These are phyloP conservation scores for Sciurus niger DNA, from an alignment of 2,113 vertebrate species.

Conservation along the genomic window DNA sequence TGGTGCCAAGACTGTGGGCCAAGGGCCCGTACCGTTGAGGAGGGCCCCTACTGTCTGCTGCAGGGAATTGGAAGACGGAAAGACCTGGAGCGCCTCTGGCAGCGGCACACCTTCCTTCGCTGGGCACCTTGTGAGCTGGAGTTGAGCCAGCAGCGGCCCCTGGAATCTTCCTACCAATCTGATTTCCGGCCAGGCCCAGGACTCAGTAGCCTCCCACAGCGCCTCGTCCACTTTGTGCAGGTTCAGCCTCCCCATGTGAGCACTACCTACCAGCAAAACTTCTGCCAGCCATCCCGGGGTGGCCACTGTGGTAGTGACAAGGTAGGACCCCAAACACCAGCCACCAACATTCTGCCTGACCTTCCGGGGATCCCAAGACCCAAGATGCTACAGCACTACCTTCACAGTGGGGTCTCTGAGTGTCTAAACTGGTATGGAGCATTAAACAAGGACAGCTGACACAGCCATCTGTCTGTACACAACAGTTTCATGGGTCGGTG, in stretches of 20 bases:
- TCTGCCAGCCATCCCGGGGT: conserved; percentile 56
- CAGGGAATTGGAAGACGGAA: conserved; percentile 85
- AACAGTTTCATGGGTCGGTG: neutral
- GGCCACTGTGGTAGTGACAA: neutral
- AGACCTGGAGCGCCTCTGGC: conserved; percentile 78
- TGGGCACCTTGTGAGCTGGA: conserved; percentile 84
- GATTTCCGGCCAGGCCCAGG: neutral
- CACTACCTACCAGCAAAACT: conserved; percentile 85
- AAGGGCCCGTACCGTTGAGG: conserved; percentile 72
- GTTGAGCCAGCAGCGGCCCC: conserved; percentile 74
- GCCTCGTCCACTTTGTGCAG: conserved; percentile 78
- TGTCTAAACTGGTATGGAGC: conserved; percentile 84
- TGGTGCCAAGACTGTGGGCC: conserved; percentile 64
- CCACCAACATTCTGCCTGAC: neutral
- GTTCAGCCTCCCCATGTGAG: neutral
- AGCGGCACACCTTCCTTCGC: conserved; percentile 78
- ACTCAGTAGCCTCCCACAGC: conserved; percentile 70
- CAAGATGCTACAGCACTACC: conserved; percentile 72
- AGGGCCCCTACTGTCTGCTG: conserved; percentile 80
- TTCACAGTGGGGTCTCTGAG: conserved; percentile 83
- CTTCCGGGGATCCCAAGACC: conserved; percentile 43
- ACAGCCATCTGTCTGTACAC: neutral
- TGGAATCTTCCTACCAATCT: conserved; percentile 82
- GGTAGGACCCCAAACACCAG: neutral
- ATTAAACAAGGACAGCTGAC: conserved; percentile 77